A percentile compares a stretch with the other conserved stretches of the same genome.
Evolutionary conservation across 1,140 invertebrate species (phyloP).

Genomic region (Brachionus plicatilis): DNA sequence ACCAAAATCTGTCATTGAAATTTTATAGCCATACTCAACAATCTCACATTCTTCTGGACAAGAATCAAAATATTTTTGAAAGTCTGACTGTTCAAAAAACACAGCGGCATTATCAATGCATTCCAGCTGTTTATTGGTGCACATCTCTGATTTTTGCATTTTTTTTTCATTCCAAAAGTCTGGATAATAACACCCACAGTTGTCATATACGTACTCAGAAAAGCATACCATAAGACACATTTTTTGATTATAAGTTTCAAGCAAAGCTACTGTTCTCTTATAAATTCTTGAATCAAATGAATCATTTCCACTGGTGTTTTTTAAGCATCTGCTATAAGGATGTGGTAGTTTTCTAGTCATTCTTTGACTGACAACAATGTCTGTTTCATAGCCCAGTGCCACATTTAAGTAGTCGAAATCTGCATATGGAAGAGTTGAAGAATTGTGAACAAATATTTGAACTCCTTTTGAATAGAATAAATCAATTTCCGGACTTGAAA

Average conservation of each 20-base stretch:
- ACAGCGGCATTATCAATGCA: neutral
- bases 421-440: neutral
- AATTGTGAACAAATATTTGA: neutral
- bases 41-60: slow-evolving; percentile 24
- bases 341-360: neutral
- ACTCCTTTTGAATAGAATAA: neutral
- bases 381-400: neutral
- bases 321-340: neutral
- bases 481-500: neutral
- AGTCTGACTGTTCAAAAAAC: neutral
- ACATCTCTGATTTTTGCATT: neutral
- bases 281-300: neutral
- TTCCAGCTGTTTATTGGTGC: neutral
- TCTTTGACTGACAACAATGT: neutral
- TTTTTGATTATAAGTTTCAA: slow-evolving; percentile 7
- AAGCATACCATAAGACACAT: neutral
- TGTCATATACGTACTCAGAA: neutral
- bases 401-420: neutral
- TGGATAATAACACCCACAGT: neutral
- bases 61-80: neutral
- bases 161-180: neutral
- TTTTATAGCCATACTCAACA: neutral
- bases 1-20: neutral
- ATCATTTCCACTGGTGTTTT: neutral
- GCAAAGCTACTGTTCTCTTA: neutral